Evolutionary conservation across 2,113 vertebrate genomes (phyloP).

Genomic region (Crotalus tigris): DNA sequence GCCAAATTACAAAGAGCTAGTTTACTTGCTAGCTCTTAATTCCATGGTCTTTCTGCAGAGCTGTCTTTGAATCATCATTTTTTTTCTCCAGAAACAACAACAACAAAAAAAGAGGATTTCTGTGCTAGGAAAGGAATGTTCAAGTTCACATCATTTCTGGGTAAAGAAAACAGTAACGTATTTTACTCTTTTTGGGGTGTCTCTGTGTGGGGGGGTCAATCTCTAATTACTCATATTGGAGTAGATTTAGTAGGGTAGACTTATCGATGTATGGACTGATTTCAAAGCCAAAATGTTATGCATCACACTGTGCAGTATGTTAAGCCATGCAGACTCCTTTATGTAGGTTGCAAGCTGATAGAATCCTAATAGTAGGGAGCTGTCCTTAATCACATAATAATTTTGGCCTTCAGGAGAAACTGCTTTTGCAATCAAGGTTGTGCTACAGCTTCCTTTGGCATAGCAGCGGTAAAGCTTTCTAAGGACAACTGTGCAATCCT

Average conservation of each 20-base stretch:
- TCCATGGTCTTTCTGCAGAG: background rate
- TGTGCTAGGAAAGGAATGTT: background rate
- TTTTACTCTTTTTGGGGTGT: background rate
- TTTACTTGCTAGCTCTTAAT: background rate
- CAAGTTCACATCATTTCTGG: background rate
- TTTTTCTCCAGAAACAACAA: too few species aligned
- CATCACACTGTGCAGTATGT: conserved; percentile 14
- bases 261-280: conserved; percentile 34
- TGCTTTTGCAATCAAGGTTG: background rate
- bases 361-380: conserved; percentile 22
- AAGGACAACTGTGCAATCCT: conserved; percentile 30
- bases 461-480: conserved; percentile 38
- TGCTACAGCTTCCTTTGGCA: conserved; percentile 34
- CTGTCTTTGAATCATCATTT: background rate
- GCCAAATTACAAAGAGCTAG: background rate
- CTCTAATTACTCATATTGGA: background rate
- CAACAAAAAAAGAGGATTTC: background rate
- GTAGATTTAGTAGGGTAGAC: conserved; percentile 22
- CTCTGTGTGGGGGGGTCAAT: background rate
- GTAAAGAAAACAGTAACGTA: background rate
- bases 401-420: background rate
- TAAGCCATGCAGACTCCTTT: conserved; percentile 22
- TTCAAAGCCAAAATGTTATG: background rate
- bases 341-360: conserved; percentile 34
- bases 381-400: conserved; percentile 26